Conservation (phyloP, 2,888 invertebrate genomes). For the Hyposoter didymator region DNA sequence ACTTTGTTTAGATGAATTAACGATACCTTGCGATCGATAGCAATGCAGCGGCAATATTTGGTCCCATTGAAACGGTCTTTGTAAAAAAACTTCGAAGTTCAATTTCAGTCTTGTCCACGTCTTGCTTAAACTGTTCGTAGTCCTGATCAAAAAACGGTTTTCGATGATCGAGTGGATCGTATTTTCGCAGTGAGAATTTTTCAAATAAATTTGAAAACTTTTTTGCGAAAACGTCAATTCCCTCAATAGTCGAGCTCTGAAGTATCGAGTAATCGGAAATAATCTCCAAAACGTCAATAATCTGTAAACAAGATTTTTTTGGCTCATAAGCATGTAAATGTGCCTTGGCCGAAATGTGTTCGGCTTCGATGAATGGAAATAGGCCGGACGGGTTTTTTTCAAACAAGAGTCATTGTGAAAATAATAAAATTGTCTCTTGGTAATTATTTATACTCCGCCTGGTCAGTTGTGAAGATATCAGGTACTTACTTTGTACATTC, state of each 20-base stretch:
- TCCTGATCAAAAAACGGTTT: slow-evolving; percentile 91
- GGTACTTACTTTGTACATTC: slow-evolving; percentile 88
- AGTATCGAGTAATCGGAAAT: slow-evolving; percentile 90
- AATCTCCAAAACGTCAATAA: slow-evolving; percentile 90
- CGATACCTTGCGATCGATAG: slow-evolving; percentile 81
- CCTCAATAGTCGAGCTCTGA: slow-evolving; percentile 91
- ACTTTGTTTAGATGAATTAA: neutral
- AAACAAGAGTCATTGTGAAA: too few relatives aligned
- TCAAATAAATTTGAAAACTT: slow-evolving; percentile 89
- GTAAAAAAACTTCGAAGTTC: slow-evolving; percentile 91
- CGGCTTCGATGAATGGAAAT: too few relatives aligned
- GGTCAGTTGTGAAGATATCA: neutral
- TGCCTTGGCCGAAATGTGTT: too few relatives aligned
- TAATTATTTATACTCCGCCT: neutral
- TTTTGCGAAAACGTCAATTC: slow-evolving; percentile 90
- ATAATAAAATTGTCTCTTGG: too few relatives aligned
- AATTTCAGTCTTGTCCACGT: slow-evolving; percentile 89
- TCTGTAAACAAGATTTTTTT: slow-evolving; percentile 85
- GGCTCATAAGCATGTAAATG: too few relatives aligned
- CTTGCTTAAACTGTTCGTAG: slow-evolving; percentile 89
- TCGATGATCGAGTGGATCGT: slow-evolving; percentile 93
- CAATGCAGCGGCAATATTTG: slow-evolving; percentile 83
- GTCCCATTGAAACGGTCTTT: slow-evolving; percentile 81
- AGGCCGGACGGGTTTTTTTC: too few relatives aligned
- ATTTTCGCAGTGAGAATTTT: slow-evolving; percentile 89